Evolutionary conservation across 2,797 vertebrate species (phyloP).

Genomic region (Scyliorhinus canicula): DNA sequence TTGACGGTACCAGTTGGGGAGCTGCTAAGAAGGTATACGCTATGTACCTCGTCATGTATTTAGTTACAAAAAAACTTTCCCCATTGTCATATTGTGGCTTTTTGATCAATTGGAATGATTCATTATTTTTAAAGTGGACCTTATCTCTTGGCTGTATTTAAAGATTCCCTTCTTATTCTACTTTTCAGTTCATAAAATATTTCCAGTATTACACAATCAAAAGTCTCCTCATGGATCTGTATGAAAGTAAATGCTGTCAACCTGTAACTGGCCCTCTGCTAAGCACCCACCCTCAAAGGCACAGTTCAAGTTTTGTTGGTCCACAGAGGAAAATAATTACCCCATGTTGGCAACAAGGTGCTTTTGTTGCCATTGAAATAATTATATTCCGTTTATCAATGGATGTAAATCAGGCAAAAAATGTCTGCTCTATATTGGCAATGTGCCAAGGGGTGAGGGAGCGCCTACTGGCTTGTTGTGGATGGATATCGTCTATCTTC

Average conservation of each 20-base stretch:
- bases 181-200: neutral
- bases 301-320: neutral
- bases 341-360: neutral
- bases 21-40: neutral
- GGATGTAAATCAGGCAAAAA: neutral
- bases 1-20: too few relatives aligned
- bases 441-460: neutral
- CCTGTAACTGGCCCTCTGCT: neutral
- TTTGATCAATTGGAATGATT: neutral
- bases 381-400: neutral
- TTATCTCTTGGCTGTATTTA: neutral
- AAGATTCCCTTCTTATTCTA: neutral
- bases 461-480: neutral
- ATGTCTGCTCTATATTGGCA: neutral
- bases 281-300: neutral
- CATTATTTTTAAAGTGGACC: neutral
- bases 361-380: neutral
- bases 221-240: too few relatives aligned
- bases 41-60: neutral
- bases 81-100: neutral
- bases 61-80: neutral
- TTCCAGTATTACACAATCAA: slow-evolving; percentile 2
- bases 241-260: neutral
- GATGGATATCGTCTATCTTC: neutral
- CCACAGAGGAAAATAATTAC: neutral